Base-by-base conservation (phyloP, 2,797 vertebrate species). In the Silurus lanzhouensis region DNA sequence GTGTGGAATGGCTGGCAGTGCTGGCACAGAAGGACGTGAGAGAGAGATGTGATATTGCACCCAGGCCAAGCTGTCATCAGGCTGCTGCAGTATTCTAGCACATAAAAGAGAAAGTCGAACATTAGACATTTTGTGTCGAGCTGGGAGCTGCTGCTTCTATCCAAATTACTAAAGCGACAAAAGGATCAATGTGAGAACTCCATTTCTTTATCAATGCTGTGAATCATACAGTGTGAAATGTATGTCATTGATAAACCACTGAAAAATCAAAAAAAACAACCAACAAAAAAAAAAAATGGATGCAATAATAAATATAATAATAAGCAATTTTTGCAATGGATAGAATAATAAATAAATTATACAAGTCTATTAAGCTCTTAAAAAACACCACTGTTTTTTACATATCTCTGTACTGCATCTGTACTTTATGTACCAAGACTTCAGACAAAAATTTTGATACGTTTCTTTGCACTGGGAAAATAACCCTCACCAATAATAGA, bases 41-140 rank as follows among this genome's bases (percentile, higher is more conserved):
- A 55, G 5, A 78, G 60, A 81, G 58, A 63, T 83, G 81, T 61
- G 81, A 61, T 74, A 72, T 64, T 63, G 82, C 70, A 27, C 81
- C 22, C 5, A 67, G 75, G 78, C 80, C 85, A 64, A 76, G 44
- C 31, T 60, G 75, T 83, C 68, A 66, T 84, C 80, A 85, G 64
- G 38, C 75, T 70, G 27, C 66, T 19, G 31, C 66, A 60, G 75
- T 79, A 46, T 71, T 76, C 31, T 46, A 19, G 10, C 74, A 68
- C 52, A 68, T 77, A 67, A 58, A 84, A 77, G 63, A 84, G 61
- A 66, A 67, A 52, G 46, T 19, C 19, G 15, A 66, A 63, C 64
- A 27, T 84, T 58, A 57, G 83, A 44, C 25, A 10, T 22, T 77
- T 57, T 83, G 31, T 76, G 44, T 67, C 48, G 19, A 38, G 74